A percentile compares a stretch with the other conserved stretches of the same genome.
phyloP scores from a whole-genome alignment of 2,888 invertebrate genomes.

The Cheilosia vulpina region DNA sequence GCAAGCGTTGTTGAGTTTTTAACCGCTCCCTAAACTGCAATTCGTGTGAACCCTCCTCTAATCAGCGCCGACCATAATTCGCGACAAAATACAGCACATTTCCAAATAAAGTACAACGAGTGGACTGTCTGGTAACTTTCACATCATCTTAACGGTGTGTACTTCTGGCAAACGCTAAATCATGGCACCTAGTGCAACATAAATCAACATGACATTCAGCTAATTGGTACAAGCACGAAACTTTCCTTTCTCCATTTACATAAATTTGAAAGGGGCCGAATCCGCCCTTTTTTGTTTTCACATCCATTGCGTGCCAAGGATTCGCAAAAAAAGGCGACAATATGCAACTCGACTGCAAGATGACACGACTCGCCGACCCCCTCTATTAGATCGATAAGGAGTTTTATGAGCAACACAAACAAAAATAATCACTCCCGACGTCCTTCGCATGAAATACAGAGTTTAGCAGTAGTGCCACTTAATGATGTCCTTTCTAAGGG shows the following conservation, averaged over 20 bases:
- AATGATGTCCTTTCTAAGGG: slow-evolving; percentile 37
- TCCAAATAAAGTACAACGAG: not conserved
- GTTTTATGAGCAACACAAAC: slow-evolving; percentile 41
- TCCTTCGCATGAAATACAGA: slow-evolving; percentile 36
- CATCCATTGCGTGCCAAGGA: slow-evolving; percentile 35
- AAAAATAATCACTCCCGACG: slow-evolving; percentile 23
- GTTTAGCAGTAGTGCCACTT: slow-evolving; percentile 24
- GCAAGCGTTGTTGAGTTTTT: no score
- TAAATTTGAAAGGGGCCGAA: slow-evolving; percentile 12
- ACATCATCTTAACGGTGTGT: not conserved
- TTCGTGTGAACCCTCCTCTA: no score
- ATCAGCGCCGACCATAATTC: slow-evolving; percentile 15
- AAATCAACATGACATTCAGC: slow-evolving; percentile 69
- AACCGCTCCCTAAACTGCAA: no score
- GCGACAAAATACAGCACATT: slow-evolving; percentile 1
- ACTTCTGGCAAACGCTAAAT: slow-evolving; percentile 30
- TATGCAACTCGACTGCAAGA: slow-evolving; percentile 37
- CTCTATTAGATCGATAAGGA: slow-evolving; percentile 42
- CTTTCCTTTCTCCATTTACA: slow-evolving; percentile 42
- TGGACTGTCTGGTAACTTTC: not conserved
- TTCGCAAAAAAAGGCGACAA: slow-evolving; percentile 19
- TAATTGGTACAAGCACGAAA: slow-evolving; percentile 67
- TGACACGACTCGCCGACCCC: slow-evolving; percentile 33
- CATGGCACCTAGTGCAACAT: slow-evolving; percentile 55
- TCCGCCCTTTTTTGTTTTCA: not conserved